Evolutionary conservation across 2,113 vertebrate species (phyloP).

Genomic region (Gulo gulo): DNA sequence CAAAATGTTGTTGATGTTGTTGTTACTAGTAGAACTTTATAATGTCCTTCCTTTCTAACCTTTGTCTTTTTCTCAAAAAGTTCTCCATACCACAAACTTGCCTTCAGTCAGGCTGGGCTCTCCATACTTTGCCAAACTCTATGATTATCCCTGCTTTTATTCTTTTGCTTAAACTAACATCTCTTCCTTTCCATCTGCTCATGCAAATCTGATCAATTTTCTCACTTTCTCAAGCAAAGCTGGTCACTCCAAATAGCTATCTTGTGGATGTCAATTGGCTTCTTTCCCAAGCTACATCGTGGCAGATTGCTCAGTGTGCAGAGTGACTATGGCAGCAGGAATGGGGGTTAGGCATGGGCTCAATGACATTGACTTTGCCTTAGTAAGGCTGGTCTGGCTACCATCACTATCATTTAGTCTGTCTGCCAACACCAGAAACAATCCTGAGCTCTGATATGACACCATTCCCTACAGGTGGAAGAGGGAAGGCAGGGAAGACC

Average conservation of each 20-base stretch:
- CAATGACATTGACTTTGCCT: background rate
- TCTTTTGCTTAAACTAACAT: conserved; percentile 53
- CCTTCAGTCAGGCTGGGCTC: background rate
- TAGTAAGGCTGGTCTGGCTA: background rate
- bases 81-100: conserved; percentile 19
- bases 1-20: background rate
- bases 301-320: background rate
- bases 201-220: conserved; percentile 48
- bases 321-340: background rate
- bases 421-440: background rate
- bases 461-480: background rate
- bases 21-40: conserved; percentile 23
- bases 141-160: conserved; percentile 41
- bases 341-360: background rate
- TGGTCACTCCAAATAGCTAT: conserved; percentile 47
- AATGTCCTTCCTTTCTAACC: background rate
- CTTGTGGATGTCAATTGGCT: background rate
- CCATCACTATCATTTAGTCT: background rate
- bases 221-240: conserved; percentile 49
- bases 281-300: background rate
- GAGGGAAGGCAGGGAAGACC: background rate
- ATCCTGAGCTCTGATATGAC: background rate
- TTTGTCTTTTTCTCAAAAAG: background rate
- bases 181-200: conserved; percentile 48
- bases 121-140: conserved; percentile 15